Conservation (phyloP, 1,140 invertebrate genomes). For the Aphaenogaster ashmeadi region DNA sequence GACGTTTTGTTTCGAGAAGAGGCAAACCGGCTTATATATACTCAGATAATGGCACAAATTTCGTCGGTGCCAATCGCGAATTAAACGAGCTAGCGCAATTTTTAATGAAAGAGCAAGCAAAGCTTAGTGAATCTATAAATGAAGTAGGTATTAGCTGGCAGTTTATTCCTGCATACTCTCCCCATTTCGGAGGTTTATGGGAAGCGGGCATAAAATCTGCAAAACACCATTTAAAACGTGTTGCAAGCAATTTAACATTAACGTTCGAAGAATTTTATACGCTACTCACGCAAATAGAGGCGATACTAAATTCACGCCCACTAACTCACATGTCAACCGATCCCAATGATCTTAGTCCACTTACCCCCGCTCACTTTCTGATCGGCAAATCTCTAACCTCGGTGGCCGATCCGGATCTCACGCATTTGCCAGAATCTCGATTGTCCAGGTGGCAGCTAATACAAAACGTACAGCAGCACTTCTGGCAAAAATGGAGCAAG, state of each 20-base stretch:
- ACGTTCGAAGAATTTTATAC: constrained; percentile 73
- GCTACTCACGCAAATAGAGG: constrained; percentile 68
- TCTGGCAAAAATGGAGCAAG: too few relatives aligned
- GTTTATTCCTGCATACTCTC: constrained; percentile 78
- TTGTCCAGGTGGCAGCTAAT: too few relatives aligned
- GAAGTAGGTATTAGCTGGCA: background rate
- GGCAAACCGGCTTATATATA: background rate
- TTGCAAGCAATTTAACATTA: constrained; percentile 53
- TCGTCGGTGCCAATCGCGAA: background rate
- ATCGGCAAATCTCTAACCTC: constrained; percentile 70
- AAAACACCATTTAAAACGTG: constrained; percentile 74
- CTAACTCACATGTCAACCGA: constrained; percentile 63
- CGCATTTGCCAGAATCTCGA: background rate
- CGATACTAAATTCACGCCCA: constrained; percentile 76
- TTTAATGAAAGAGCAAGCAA: background rate
- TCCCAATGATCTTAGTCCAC: constrained; percentile 50
- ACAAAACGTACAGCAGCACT: too few relatives aligned
- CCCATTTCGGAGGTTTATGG: constrained; percentile 81
- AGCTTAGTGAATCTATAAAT: background rate
- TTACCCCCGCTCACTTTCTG: constrained; percentile 77
- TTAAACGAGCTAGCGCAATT: background rate
- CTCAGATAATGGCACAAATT: background rate
- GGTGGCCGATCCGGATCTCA: background rate
- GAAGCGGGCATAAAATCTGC: constrained; percentile 78
- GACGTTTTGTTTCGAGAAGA: background rate